phyloP scores from a whole-genome alignment of 2,888 invertebrate genomes.

The Polietes domitor region DNA sequence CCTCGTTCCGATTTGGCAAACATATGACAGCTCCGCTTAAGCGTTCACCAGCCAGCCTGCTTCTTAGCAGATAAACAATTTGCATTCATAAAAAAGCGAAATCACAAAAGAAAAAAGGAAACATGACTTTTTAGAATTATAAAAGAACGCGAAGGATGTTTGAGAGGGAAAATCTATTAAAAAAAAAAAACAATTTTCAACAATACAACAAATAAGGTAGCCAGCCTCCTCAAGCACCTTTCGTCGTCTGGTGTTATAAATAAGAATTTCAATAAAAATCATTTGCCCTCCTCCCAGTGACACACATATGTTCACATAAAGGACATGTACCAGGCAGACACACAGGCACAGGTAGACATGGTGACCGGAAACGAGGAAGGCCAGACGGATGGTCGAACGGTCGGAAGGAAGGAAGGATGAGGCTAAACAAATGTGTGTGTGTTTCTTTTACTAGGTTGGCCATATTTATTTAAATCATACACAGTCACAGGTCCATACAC shows the following conservation, averaged over 20 bases:
- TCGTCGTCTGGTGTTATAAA: conserved; percentile 16
- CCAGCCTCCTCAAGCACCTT: background rate
- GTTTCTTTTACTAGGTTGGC: conserved; percentile 8
- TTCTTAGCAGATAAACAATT: conserved; percentile 30
- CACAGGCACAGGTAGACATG: background rate
- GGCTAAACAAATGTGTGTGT: conserved; percentile 9
- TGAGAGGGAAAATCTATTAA: conserved; percentile 45
- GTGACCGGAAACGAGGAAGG: conserved; percentile 3
- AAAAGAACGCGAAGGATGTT: too few species aligned
- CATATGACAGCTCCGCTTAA: background rate
- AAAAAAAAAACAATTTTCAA: conserved; percentile 41
- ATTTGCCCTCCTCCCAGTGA: conserved; percentile 40
- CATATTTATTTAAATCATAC: conserved; percentile 57
- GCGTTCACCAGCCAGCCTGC: background rate
- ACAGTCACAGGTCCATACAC: too few species aligned
- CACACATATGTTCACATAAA: conserved; percentile 49
- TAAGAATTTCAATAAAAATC: conserved; percentile 46
- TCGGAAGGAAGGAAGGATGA: conserved; percentile 3
- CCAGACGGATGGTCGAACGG: too few species aligned
- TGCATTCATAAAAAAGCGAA: conserved; percentile 29
- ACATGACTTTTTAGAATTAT: conserved; percentile 1
- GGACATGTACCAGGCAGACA: conserved; percentile 14
- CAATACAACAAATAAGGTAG: background rate
- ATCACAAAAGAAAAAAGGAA: background rate
- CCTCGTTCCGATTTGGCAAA: background rate